Conservation (phyloP, 2,797 vertebrate species). For the Bradypodion ventrale region DNA sequence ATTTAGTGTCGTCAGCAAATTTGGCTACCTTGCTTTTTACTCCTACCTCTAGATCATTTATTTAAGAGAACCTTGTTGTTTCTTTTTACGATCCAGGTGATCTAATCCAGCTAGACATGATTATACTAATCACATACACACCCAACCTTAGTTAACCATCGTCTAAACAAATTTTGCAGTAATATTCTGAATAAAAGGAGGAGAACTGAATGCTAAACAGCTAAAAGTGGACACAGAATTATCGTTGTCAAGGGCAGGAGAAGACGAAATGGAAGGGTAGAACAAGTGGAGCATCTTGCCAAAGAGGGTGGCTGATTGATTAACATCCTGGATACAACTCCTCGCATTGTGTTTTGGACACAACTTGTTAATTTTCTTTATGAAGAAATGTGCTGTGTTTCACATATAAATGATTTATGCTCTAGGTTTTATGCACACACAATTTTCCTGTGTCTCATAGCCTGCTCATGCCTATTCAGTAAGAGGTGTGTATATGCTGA, state of each 20-base stretch:
- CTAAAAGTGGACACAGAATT: too few species aligned
- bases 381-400: neutral
- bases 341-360: neutral
- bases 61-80: neutral
- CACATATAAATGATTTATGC: neutral
- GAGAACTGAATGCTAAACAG: too few species aligned
- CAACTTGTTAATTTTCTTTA: neutral
- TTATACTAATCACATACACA: neutral
- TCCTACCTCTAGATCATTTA: too few species aligned
- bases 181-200: too few species aligned
- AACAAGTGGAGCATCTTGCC: neutral
- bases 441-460: neutral
- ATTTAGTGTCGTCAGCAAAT: too few species aligned
- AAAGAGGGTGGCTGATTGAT: neutral
- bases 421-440: neutral
- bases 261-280: neutral
- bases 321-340: neutral
- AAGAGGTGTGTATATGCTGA: too few species aligned
- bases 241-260: too few species aligned
- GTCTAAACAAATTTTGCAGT: too few species aligned
- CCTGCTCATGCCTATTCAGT: too few species aligned
- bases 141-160: too few species aligned
- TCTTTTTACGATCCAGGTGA: neutral
- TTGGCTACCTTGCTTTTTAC: too few species aligned
- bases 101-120: neutral